phyloP scores from a whole-genome alignment of 2,113 vertebrate species.

The Eretmochelys imbricata region DNA sequence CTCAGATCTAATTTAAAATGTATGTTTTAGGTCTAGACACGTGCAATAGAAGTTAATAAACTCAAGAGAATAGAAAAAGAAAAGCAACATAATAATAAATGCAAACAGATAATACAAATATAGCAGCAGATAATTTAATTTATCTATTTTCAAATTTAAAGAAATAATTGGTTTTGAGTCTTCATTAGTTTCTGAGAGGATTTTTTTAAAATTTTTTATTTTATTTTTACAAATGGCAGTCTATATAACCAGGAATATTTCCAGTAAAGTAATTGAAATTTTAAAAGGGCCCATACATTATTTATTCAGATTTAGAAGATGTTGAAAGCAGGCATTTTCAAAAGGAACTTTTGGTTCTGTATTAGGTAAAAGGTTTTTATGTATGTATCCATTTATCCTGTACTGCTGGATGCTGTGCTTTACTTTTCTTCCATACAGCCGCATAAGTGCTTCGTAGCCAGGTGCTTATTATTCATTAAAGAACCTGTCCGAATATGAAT shows the following conservation, averaged over 20 bases:
- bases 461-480: background rate
- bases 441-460: background rate
- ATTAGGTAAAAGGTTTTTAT: accelerated
- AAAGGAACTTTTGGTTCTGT: background rate
- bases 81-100: background rate
- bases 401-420: background rate
- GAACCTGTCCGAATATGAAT: background rate
- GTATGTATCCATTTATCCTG: background rate
- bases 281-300: background rate
- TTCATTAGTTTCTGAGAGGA: background rate
- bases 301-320: background rate
- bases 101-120: background rate
- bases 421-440: background rate
- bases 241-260: background rate
- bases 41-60: background rate
- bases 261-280: background rate
- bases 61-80: background rate
- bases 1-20: background rate
- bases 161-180: background rate
- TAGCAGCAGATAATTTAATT: background rate
- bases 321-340: background rate
- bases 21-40: background rate
- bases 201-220: background rate
- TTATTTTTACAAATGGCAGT: background rate
- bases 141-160: background rate